These are phyloP conservation scores for Saturnia japonica DNA, from an alignment of 2,888 invertebrate species.

Conservation along the genomic window DNA sequence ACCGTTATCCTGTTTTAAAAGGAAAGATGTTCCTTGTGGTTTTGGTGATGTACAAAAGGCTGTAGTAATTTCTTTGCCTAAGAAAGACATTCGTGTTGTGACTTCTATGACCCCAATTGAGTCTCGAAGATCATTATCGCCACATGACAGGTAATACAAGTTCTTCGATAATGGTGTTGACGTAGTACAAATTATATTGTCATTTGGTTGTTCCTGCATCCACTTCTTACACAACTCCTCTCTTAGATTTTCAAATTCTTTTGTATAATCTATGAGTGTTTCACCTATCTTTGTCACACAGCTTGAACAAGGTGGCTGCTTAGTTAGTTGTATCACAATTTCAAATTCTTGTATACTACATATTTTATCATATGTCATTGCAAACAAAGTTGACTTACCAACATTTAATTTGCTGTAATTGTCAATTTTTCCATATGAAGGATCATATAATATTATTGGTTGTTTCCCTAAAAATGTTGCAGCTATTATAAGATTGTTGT, in stretches of 20 bases:
- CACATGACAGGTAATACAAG: slow-evolving; percentile 66
- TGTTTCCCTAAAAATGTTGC: slow-evolving; percentile 69
- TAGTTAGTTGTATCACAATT: slow-evolving; percentile 60
- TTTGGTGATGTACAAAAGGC: slow-evolving; percentile 63
- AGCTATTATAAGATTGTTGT: slow-evolving; percentile 68
- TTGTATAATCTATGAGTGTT: slow-evolving; percentile 65
- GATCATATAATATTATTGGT: slow-evolving; percentile 67
- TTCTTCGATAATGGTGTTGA: slow-evolving; percentile 68
- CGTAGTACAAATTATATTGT: slow-evolving; percentile 69
- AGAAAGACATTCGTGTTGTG: slow-evolving; percentile 70
- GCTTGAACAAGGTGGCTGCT: slow-evolving; percentile 69
- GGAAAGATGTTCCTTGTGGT: slow-evolving; percentile 54
- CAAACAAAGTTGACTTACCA: slow-evolving; percentile 72
- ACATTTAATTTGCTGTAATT: slow-evolving; percentile 65
- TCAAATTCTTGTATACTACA: slow-evolving; percentile 65
- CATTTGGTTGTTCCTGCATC: slow-evolving; percentile 63
- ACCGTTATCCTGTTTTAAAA: slow-evolving; percentile 67
- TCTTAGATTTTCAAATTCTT: slow-evolving; percentile 58
- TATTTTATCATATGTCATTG: slow-evolving; percentile 77
- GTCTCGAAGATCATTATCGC: slow-evolving; percentile 55
- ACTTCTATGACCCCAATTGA: slow-evolving; percentile 72
- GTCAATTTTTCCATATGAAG: slow-evolving; percentile 64
- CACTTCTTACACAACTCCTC: slow-evolving; percentile 71
- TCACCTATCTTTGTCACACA: slow-evolving; percentile 70
- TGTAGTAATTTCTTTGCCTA: slow-evolving; percentile 76